phyloP scores from a whole-genome alignment of 2,888 invertebrate genomes.

The Metallyticus violacea region DNA sequence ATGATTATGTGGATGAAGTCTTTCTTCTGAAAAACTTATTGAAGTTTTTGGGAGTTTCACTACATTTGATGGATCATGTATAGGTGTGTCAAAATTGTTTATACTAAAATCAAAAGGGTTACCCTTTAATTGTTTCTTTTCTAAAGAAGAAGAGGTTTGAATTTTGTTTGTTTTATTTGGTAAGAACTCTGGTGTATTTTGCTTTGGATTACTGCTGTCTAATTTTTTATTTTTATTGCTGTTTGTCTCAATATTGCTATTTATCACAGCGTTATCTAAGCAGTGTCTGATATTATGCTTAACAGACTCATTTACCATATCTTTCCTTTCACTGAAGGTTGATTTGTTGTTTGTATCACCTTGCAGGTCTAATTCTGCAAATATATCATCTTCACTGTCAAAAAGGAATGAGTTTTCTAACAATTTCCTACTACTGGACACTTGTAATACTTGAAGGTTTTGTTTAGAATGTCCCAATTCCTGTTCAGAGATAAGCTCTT shows the following conservation, averaged over 20 bases:
- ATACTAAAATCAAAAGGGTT: neutral
- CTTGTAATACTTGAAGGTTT: neutral
- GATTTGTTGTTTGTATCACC: neutral
- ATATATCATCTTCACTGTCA: conserved; percentile 5
- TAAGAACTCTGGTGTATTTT: neutral
- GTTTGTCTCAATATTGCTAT: neutral
- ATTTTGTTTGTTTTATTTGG: neutral
- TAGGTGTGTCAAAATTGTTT: neutral
- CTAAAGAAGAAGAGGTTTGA: neutral
- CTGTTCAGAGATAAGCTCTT: too few relatives aligned
- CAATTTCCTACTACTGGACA: neutral
- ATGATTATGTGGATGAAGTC: neutral
- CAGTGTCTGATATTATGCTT: neutral
- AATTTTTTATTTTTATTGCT: neutral
- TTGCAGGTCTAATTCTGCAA: neutral
- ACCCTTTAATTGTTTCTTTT: neutral
- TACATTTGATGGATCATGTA: neutral
- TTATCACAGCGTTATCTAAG: neutral
- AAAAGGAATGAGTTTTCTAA: neutral
- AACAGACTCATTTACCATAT: neutral
- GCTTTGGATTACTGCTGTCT: neutral
- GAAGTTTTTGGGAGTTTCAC: neutral
- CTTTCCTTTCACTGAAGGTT: neutral
- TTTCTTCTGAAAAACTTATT: neutral
- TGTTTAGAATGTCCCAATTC: neutral